Evolutionary conservation across 92 coral and sea anemone genomes (phyloP), one percentile per base, ranked within the genome.

Genomic region (Epizoanthus fatuus): DNA sequence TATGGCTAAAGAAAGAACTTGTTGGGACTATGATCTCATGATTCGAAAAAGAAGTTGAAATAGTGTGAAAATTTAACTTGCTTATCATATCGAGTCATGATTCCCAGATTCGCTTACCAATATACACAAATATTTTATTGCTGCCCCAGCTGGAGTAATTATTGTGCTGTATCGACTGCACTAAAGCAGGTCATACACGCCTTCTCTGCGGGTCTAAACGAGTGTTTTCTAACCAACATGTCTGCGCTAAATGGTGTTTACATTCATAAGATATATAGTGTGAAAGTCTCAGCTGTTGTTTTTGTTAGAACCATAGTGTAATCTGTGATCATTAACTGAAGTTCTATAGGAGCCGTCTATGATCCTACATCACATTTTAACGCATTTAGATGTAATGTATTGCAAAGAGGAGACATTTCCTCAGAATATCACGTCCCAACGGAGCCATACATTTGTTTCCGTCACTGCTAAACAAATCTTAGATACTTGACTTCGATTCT

Each of bases 21-120:
- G 3, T 4, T 54, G 37, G 15, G 37, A 47, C 12, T 70, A 70
- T 70, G 75, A 70, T 70, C 75, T 70, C 75, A 70, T 70, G 56
- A 4, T 70, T 25, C 45, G 15, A 70, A 9, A 29, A 38, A 70
- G 75, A 44, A 47, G 53, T 10, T 54, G 22, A 45, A 17, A 17
- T 39, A 70, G 9, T 45, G 19, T 45, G n/a, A 47, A 69, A 70
- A 7, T n/a, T 70, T 16, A 8, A 0, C 14, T 13, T n/a, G 1
- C 8, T 7, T 3, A 7, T 7, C 49, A 42, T 70, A 4, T 0
- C 3, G 22, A 0, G 4, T 45, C 57, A 8, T 8, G 53, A 6
- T 19, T 70, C 49, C 22, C 35, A 70, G 12, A 69, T 69, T 35
- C 19, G 14, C 39, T 15, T 25, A 42, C 74, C 54, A 35, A 6